Percentiles rank a stretch among this genome's conserved stretches.
Conservation (phyloP, 2,113 vertebrate genomes). For the Motacilla alba region DNA sequence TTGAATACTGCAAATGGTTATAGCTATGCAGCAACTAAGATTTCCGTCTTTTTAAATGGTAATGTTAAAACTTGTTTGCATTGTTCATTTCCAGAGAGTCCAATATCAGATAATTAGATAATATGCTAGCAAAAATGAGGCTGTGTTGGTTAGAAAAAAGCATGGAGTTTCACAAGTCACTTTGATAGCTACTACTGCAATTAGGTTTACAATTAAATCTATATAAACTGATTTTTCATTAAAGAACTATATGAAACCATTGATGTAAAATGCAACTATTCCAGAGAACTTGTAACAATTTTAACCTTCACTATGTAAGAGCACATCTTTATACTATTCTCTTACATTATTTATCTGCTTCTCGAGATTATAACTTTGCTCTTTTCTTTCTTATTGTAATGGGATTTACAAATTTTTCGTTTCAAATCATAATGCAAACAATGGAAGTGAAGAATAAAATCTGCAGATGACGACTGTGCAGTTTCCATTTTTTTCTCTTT, state of each 20-base stretch:
- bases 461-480: background rate
- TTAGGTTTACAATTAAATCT: background rate
- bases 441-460: conserved; percentile 7
- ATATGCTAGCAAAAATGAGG: background rate
- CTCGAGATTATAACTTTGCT: conserved; percentile 46
- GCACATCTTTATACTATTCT: conserved; percentile 25
- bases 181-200: background rate
- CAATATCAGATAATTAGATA: background rate
- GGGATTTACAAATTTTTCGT: background rate
- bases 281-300: background rate
- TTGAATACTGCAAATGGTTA: background rate
- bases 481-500: background rate
- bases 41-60: background rate
- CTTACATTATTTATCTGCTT: conserved; percentile 17
- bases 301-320: background rate
- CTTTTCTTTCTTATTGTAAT: conserved; percentile 44
- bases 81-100: background rate
- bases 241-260: background rate
- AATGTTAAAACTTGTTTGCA: background rate
- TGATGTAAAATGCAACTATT: background rate
- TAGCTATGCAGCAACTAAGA: background rate
- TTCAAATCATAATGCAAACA: conserved; percentile 35
- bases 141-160: background rate
- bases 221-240: background rate
- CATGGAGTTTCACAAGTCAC: background rate